These are phyloP conservation scores for Limanda limanda DNA, from an alignment of 2,113 vertebrate species.

Conservation along the genomic window DNA sequence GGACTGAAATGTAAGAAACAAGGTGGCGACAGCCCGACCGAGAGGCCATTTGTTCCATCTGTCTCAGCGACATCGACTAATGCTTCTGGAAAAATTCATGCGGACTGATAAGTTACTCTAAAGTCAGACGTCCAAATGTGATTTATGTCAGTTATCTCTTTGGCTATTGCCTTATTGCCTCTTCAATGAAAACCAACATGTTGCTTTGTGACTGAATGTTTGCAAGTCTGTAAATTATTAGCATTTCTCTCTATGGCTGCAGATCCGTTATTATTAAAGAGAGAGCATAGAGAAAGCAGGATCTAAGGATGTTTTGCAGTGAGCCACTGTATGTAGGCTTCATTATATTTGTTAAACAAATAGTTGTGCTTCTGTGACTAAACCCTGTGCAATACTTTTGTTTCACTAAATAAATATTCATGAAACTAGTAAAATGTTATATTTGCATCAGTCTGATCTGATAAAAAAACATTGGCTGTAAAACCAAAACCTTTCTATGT, in stretches of 20 bases:
- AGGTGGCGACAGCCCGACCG: slow-evolving; percentile 14
- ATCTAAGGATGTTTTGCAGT: neutral
- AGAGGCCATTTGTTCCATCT: slow-evolving; percentile 32
- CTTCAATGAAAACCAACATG: slow-evolving; percentile 7
- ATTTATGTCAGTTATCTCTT: slow-evolving; percentile 25
- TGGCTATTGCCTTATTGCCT: slow-evolving; percentile 8
- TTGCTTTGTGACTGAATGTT: slow-evolving; percentile 24
- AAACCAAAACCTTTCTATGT: neutral
- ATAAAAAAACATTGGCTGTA: neutral
- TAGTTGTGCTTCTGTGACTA: slow-evolving; percentile 28
- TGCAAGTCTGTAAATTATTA: slow-evolving; percentile 28
- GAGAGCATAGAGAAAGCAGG: neutral
- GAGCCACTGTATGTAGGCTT: slow-evolving; percentile 10
- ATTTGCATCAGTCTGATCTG: slow-evolving; percentile 2
- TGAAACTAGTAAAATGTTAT: neutral
- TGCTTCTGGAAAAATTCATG: slow-evolving; percentile 31
- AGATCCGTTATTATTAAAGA: slow-evolving; percentile 8
- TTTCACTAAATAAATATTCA: neutral
- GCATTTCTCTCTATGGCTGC: slow-evolving; percentile 14
- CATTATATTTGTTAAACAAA: slow-evolving; percentile 38
- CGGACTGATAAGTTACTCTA: slow-evolving; percentile 16
- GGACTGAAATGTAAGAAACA: slow-evolving; percentile 87
- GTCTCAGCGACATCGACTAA: slow-evolving; percentile 38
- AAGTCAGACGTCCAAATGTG: neutral
- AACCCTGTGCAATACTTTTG: neutral